Conservation (phyloP, 2,888 invertebrate genomes). For the Leptopilina myrica region DNA sequence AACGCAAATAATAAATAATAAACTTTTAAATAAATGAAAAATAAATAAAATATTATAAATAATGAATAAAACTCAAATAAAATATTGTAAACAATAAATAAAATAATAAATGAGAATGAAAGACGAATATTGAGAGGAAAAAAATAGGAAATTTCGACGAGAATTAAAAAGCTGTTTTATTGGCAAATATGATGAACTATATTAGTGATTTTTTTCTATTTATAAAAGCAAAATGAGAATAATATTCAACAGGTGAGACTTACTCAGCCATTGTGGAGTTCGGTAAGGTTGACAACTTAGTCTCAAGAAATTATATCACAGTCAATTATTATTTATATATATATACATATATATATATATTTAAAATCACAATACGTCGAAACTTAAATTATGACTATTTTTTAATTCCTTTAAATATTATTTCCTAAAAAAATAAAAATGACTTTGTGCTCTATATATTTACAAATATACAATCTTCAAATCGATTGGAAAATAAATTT, state of each 20-base stretch:
- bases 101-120: no score
- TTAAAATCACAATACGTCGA: slow-evolving; percentile 38
- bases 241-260: slow-evolving; percentile 24
- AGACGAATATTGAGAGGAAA: no score
- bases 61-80: no score
- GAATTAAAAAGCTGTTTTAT: no score
- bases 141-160: neutral
- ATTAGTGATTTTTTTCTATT: neutral
- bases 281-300: slow-evolving; percentile 33
- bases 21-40: no score
- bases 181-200: neutral
- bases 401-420: neutral
- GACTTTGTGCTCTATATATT: neutral
- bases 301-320: slow-evolving; percentile 42
- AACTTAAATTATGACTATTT: no score
- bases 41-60: no score
- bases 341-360: no score
- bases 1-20: no score
- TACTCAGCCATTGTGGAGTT: slow-evolving; percentile 41
- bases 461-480: neutral
- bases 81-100: no score
- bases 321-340: neutral
- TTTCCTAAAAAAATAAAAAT: neutral
- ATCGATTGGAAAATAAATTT: neutral
- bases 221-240: neutral